These are phyloP conservation scores for Mimas tiliae DNA, from an alignment of 2,888 invertebrate genomes.

Conservation along the genomic window DNA sequence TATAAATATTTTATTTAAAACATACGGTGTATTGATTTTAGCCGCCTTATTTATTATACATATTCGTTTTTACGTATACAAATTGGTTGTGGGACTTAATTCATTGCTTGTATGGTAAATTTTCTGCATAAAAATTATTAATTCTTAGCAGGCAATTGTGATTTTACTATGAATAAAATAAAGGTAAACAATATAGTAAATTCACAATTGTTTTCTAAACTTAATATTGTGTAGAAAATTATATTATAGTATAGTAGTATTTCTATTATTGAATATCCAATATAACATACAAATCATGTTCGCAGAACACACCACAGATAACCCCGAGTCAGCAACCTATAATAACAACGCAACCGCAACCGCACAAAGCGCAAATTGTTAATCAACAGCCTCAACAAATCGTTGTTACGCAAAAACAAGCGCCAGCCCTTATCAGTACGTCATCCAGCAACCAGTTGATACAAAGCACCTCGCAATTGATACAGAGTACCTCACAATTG, in stretches of 20 bases:
- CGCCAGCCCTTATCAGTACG: constrained; percentile 68
- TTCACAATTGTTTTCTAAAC: not conserved
- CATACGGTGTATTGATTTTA: not conserved
- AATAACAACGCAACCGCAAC: constrained; percentile 78
- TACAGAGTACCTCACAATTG: constrained; percentile 52
- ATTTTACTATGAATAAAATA: not conserved
- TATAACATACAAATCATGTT: not conserved
- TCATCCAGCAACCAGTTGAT: constrained; percentile 58
- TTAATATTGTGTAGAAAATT: too few species aligned
- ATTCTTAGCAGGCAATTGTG: not conserved
- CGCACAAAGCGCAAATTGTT: constrained; percentile 82
- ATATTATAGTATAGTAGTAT: too few species aligned
- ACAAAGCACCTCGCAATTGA: constrained; percentile 48
- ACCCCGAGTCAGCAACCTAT: constrained; percentile 79
- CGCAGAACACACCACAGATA: constrained; percentile 74
- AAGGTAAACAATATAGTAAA: not conserved
- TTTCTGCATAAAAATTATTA: not conserved
- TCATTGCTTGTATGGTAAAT: constrained; percentile 26
- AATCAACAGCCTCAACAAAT: constrained; percentile 72
- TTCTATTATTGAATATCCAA: too few species aligned
- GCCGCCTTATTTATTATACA: not conserved
- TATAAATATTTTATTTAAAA: not conserved
- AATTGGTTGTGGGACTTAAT: constrained; percentile 3
- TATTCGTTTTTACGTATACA: not conserved
- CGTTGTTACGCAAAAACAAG: constrained; percentile 74